Conservation (phyloP, 92 coral and sea anemone species). For the Porites divaricata region DNA sequence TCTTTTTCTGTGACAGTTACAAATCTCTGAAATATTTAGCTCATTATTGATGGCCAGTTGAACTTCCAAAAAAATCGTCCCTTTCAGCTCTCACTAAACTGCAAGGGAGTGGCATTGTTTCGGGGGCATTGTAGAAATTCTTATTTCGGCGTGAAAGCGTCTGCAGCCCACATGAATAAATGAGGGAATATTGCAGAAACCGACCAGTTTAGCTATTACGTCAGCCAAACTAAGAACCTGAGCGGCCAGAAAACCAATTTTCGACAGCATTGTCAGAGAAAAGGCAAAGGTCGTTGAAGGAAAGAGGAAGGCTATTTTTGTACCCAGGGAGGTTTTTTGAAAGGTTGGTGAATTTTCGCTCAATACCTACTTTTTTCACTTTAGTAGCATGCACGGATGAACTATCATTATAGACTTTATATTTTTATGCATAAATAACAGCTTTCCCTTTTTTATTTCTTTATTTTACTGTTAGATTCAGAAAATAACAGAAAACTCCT, state of each 20-base stretch:
- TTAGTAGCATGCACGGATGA: no score
- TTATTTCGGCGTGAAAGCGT: slow-evolving; percentile 29
- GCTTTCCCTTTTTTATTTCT: not conserved
- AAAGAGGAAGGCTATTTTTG: not conserved
- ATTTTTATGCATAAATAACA: not conserved
- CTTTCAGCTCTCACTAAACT: not conserved
- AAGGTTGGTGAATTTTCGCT: not conserved
- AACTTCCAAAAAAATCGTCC: not conserved
- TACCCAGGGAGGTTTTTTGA: not conserved
- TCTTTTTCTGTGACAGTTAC: not conserved
- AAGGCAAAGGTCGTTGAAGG: not conserved
- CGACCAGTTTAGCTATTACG: slow-evolving; percentile 8
- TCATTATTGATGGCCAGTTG: slow-evolving; percentile 2
- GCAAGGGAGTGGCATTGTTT: slow-evolving; percentile 28
- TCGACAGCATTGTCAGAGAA: not conserved
- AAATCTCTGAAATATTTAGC: slow-evolving; percentile 8
- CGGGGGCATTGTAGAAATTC: slow-evolving; percentile 8
- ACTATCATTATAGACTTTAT: not conserved
- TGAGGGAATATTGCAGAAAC: not conserved
- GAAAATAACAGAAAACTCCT: no score
- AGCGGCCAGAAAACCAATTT: not conserved
- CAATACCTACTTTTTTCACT: not conserved
- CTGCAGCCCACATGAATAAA: not conserved
- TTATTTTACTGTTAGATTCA: not conserved
- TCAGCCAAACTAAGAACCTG: slow-evolving; percentile 3